phyloP scores from a whole-genome alignment of 1,140 invertebrate genomes.

The Penaeus japonicus region DNA sequence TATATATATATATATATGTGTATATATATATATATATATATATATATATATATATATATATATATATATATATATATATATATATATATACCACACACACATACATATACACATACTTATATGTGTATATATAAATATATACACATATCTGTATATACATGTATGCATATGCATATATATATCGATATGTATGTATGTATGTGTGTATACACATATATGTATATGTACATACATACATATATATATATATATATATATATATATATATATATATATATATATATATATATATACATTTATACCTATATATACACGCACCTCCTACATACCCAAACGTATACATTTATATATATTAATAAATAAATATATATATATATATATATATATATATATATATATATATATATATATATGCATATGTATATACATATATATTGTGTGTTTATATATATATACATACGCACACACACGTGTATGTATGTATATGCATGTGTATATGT shows the following conservation, averaged over 20 bases:
- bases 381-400: slow-evolving; percentile 13
- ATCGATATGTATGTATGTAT: background rate
- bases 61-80: background rate
- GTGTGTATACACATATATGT: slow-evolving; percentile 13
- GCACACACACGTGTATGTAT: background rate
- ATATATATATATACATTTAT: background rate
- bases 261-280: background rate
- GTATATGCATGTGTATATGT: background rate
- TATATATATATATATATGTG: background rate
- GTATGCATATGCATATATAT: background rate
- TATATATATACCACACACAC: background rate
- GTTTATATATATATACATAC: background rate
- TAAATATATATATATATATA: slow-evolving; percentile 14
- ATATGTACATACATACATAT: slow-evolving; percentile 8
- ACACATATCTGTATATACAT: background rate
- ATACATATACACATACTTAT: background rate
- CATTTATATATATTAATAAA: background rate
- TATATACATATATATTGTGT: background rate
- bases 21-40: background rate
- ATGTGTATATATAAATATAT: background rate
- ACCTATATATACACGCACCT: background rate
- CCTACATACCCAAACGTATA: background rate
- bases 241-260: background rate
- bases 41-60: background rate
- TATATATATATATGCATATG: background rate